These are phyloP conservation scores for Rhopilema esculentum DNA, from an alignment of 30 jellyfish, hydroid and myxozoan species.

Conservation along the genomic window DNA sequence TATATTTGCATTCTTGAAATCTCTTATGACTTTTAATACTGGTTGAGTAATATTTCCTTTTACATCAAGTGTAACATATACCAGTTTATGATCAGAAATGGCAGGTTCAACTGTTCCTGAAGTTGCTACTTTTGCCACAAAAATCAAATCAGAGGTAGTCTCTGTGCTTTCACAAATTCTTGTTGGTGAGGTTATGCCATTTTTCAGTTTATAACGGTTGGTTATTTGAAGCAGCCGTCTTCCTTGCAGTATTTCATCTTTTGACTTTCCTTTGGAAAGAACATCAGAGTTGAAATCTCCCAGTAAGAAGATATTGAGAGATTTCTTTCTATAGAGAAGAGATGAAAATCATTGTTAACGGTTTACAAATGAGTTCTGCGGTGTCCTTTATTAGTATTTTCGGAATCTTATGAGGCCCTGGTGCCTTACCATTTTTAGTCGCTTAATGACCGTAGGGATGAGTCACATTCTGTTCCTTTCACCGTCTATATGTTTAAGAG, in stretches of 20 bases:
- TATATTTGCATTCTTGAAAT: too few species aligned
- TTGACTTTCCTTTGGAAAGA: slow-evolving; percentile 22
- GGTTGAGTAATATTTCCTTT: slow-evolving; percentile 2
- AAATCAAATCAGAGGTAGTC: slow-evolving; percentile 22
- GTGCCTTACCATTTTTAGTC: too few species aligned
- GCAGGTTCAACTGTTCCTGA: slow-evolving; percentile 47
- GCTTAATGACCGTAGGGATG: too few species aligned
- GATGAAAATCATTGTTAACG: too few species aligned
- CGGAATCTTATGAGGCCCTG: too few species aligned
- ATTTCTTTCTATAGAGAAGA: too few species aligned
- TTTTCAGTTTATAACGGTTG: slow-evolving; percentile 5
- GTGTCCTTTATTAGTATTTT: too few species aligned
- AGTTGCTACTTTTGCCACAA: slow-evolving; percentile 6
- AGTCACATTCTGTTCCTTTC: too few species aligned
- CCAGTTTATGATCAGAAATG: slow-evolving; percentile 39
- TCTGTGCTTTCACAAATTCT: slow-evolving; percentile 22
- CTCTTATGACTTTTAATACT: background rate
- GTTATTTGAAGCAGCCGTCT: slow-evolving; percentile 32
- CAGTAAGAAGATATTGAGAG: slow-evolving; percentile 1
- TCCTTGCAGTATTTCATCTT: slow-evolving; percentile 32
- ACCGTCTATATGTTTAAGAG: too few species aligned
- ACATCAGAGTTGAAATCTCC: slow-evolving; percentile 53
- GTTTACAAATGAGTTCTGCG: too few species aligned
- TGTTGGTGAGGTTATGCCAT: slow-evolving; percentile 35
- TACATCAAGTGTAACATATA: slow-evolving; percentile 15